Conservation (phyloP, 2,797 vertebrate species). For the Myotis myotis region DNA sequence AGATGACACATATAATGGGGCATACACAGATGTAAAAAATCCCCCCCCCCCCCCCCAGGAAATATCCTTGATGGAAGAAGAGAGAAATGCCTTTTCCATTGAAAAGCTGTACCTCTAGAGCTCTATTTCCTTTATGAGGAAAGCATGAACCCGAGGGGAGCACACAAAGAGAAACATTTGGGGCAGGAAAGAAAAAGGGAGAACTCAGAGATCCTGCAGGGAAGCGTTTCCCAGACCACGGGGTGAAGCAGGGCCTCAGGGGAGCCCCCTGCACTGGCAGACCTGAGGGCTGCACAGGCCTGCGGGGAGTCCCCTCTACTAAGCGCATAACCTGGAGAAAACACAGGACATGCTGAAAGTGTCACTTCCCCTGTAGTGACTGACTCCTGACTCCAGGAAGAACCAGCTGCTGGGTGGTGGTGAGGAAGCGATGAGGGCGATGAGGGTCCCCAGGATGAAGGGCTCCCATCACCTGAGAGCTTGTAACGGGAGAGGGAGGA, state of each 20-base stretch:
- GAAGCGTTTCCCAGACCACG: rapidly evolving
- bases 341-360: neutral
- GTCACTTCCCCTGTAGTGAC: neutral
- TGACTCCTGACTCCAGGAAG: neutral
- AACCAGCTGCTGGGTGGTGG: no score
- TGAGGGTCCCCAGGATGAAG: neutral
- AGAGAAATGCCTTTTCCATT: neutral
- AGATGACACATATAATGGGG: neutral
- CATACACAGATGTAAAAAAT: neutral
- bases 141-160: neutral
- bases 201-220: neutral
- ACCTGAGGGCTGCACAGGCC: rapidly evolving
- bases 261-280: neutral
- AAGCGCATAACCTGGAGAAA: rapidly evolving
- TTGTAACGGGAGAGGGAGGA: neutral
- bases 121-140: neutral
- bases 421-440: rapidly evolving
- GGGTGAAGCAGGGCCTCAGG: neutral
- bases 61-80: neutral
- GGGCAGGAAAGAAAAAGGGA: neutral
- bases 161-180: neutral
- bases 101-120: neutral
- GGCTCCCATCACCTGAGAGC: neutral
- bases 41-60: neutral
- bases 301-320: rapidly evolving